Evolutionary conservation across 2,888 invertebrate species (phyloP), one percentile per base, ranked within the genome.

Genomic region (Mellilla xanthometata): DNA sequence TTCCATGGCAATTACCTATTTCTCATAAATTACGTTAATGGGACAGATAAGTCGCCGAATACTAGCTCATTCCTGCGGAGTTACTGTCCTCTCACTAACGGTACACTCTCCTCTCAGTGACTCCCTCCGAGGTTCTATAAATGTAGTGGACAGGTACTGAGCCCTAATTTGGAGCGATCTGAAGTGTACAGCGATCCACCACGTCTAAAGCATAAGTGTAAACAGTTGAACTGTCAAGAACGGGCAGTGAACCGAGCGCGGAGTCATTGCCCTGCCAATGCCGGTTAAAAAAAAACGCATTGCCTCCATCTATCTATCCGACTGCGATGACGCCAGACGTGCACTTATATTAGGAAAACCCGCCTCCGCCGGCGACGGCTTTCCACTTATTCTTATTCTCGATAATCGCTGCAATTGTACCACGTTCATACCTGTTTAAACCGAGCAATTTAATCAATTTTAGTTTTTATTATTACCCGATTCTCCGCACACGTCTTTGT

Each of bases 171-270:
- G 50, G 49, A 65, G 36, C 50, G 49, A 60, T 56, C 60, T 68
- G 70, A 74, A 75, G 70, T 71, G 61, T 63, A 68, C 55, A 72
- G 68, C 74, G 64, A 81, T 84, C 83, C 81, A 79, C 69, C 76
- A 76, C 77, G 77, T 75, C 76, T 75, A 72, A 69, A 65, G 52
- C 53, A 56, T 60, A 60, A 79, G 79, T 79, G 79, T 85, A 87
- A 88, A 87, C 82, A 88, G 87, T 86, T 87, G 84, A 87, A 87
- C 87, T 88, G 87, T 89, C 88, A 88, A 88, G 89, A 88, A 88
- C 88, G 89, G 88, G 68, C 88, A 86, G 81, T 82, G 88, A 86
- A 83, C 88, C 84, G 80, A 67, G 66, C 70, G 65, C 69, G 68
- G 76, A 76, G 88, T 88, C 87, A 85, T 78, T 87, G 88, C 86